Base-by-base conservation (phyloP, 2,113 vertebrate species). In the Neogale vison region DNA sequence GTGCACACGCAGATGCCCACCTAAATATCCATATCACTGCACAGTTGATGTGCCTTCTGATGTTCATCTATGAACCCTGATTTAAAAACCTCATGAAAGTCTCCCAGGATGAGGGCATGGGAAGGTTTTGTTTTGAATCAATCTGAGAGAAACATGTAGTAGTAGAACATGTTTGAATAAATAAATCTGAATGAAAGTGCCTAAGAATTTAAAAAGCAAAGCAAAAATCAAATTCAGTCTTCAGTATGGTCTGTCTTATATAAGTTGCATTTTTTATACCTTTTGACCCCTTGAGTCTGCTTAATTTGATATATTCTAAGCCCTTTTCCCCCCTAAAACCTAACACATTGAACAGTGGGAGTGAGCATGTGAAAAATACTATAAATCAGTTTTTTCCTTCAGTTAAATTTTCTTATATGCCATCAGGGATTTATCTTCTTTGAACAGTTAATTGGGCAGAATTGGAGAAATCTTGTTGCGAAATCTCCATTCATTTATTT, bases 151-250 rank as follows among this genome's bases (percentile, higher is more conserved):
- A 86, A n/a, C 45, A 3, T 59, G 45, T 34, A 86, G 2, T 81
- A 45, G 11, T 84, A 72, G 61, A 85, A 63, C 23, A 1, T 95
- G 15, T 90, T 93, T 84, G 17, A 59, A 45, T 93, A 77, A 91
- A 79, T 88, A 36, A 29, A 52, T 80, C 12, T 84, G 42, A 94
- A 84, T 88, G 21, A 55, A 71, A 69, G 14, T 87, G 31, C 47
- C n/a, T n/a, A 84, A 67, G 45, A 65, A 84, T 96, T 47, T 84
- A 20, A 71, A 55, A 84, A 84, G 74, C 34, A 90, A 90, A 93
- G 14, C 6, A 71, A 26, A 81, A 82, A 31, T 82, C 11, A 88
- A 95, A 79, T 87, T 71, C 17, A 83, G 9, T 21, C 31, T 14
- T 29, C 12, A 65, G 4, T n/a, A 15, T 84, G n/a, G 12, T 82